Percentiles rank a stretch among this genome's conserved stretches.
These are phyloP conservation scores for Hoplodrina ambigua DNA, from an alignment of 2,888 invertebrate genomes.

Conservation along the genomic window DNA sequence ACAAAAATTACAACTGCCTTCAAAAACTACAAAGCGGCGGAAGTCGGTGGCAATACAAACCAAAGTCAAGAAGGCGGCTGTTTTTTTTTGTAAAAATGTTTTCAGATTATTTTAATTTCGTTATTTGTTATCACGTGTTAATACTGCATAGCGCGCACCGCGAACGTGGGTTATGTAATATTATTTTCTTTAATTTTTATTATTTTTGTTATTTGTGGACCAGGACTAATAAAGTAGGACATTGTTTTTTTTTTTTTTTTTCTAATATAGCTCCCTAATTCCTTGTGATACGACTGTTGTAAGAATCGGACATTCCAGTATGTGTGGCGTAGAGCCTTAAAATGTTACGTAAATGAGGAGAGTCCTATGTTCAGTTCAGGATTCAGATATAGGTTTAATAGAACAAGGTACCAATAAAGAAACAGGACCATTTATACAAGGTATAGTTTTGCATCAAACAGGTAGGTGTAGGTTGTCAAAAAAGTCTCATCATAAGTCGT, in stretches of 20 bases:
- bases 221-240: constrained; percentile 44
- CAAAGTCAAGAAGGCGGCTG: too few species aligned
- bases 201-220: constrained; percentile 34
- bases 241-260: constrained; percentile 22
- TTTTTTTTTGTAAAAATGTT: not conserved
- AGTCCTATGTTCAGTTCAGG: too few species aligned
- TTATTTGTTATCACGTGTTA: constrained; percentile 8
- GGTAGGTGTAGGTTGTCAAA: too few species aligned
- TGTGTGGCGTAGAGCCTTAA: constrained; percentile 2
- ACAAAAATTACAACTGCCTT: too few species aligned
- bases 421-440: constrained; percentile 13
- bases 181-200: constrained; percentile 35
- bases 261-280: not conserved
- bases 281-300: not conserved
- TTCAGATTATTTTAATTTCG: constrained; percentile 36
- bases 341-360: not conserved
- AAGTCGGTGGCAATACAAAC: too few species aligned
- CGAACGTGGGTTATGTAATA: constrained; percentile 11
- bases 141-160: not conserved
- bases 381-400: too few species aligned
- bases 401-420: constrained; percentile 9
- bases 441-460: too few species aligned
- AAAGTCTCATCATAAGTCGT: too few species aligned
- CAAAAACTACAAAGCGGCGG: too few species aligned
- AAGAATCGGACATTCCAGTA: not conserved